phyloP scores from a whole-genome alignment of 2,888 invertebrate genomes.

The Elmis aenea region DNA sequence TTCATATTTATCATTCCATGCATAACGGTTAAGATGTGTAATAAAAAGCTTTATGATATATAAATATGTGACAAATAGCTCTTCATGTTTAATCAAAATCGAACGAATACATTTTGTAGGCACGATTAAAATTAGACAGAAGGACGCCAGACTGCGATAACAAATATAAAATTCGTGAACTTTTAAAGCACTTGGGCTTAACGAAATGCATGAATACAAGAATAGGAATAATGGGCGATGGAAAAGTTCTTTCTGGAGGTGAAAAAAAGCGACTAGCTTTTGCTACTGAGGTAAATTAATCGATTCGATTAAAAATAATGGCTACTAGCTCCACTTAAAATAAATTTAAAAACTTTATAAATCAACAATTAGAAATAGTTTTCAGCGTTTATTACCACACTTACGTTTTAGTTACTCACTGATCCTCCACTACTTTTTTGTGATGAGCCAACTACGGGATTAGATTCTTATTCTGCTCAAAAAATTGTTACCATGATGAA shows the following conservation, averaged over 20 bases:
- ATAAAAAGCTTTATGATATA: too few relatives aligned
- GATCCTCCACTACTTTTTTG: conserved; percentile 90
- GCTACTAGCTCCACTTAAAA: too few relatives aligned
- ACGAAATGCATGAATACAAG: conserved; percentile 64
- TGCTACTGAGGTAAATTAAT: conserved; percentile 77
- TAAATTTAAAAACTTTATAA: too few relatives aligned
- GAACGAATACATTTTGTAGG: conserved; percentile 49
- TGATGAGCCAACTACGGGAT: conserved; percentile 93
- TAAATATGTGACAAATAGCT: too few relatives aligned
- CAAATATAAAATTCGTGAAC: conserved; percentile 60
- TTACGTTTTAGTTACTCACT: conserved; percentile 62
- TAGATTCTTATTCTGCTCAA: conserved; percentile 89
- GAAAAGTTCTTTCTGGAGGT: conserved; percentile 86
- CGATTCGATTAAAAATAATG: too few relatives aligned
- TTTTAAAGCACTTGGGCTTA: conserved; percentile 68
- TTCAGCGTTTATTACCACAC: conserved; percentile 1
- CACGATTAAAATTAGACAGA: conserved; percentile 73
- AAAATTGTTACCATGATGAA: conserved; percentile 70
- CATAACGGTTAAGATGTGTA: too few relatives aligned
- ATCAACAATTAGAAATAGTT: too few relatives aligned
- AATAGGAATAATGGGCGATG: conserved; percentile 69
- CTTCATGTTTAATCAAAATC: background rate
- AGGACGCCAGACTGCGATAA: conserved; percentile 58
- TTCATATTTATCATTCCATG: too few relatives aligned
- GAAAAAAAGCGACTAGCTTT: conserved; percentile 90